Percentiles rank a stretch among this genome's conserved stretches.
Evolutionary conservation across 2,113 vertebrate genomes (phyloP).

Genomic region (Zeus faber): DNA sequence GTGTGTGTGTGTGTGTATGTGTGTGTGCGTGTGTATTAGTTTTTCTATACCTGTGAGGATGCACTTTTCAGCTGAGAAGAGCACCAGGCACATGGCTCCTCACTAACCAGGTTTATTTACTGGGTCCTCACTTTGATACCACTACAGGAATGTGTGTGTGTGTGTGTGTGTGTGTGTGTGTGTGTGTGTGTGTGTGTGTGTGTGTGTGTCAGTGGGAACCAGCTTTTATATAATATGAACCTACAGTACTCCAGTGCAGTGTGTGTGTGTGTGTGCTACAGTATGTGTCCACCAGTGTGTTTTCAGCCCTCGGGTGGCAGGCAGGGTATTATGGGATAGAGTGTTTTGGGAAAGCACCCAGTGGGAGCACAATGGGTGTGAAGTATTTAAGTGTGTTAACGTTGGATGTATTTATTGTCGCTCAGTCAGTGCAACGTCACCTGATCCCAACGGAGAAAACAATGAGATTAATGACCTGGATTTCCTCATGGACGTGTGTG

Average conservation of each 20-base stretch:
- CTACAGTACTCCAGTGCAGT: not conserved
- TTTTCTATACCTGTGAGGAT: too few species aligned
- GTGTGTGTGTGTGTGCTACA: not conserved
- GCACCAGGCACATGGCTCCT: constrained; percentile 12
- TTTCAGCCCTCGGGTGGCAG: constrained; percentile 43
- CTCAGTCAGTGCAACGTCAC: constrained; percentile 33
- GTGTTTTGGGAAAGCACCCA: constrained; percentile 52
- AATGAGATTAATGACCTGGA: constrained; percentile 32
- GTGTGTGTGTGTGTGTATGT: constrained; percentile 8
- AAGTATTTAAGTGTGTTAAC: constrained; percentile 31
- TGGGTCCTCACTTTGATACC: too few species aligned
- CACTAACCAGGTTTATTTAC: too few species aligned
- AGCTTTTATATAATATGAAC: not conserved
- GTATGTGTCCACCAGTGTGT: not conserved
- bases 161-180: constrained; percentile 1
- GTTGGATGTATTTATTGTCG: constrained; percentile 48
- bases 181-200: not conserved
- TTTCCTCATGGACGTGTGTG: constrained; percentile 23
- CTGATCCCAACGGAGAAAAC: constrained; percentile 19
- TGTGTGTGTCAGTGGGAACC: not conserved
- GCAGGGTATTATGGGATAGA: constrained; percentile 19
- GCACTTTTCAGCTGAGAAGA: constrained; percentile 14
- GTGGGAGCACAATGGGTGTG: constrained; percentile 15
- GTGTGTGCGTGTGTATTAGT: too few species aligned
- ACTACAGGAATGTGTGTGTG: constrained; percentile 1